These are phyloP conservation scores for Pygmarrhopalites habei DNA, from an alignment of 1,140 invertebrate genomes.

Conservation along the genomic window DNA sequence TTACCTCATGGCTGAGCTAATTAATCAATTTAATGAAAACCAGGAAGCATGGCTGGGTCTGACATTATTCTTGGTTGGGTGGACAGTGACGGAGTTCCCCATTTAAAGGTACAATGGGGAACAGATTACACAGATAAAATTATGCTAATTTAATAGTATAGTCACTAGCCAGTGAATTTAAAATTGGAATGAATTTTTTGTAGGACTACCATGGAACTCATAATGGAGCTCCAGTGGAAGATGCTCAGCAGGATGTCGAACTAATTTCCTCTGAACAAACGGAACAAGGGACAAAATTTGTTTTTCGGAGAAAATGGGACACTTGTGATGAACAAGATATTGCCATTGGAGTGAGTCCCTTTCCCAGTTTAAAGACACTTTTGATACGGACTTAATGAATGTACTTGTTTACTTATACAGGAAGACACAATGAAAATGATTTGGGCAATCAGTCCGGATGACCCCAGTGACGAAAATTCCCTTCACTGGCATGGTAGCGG, in stretches of 20 bases:
- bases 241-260: conserved; percentile 67
- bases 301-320: conserved; percentile 64
- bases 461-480: conserved; percentile 47
- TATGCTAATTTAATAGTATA: no score
- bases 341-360: conserved; percentile 5
- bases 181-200: not conserved
- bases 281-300: conserved; percentile 64
- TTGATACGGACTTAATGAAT: no score
- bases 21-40: not conserved
- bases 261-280: conserved; percentile 64
- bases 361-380: no score
- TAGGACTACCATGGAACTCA: conserved; percentile 70
- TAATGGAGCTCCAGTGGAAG: conserved; percentile 58
- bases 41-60: conserved; percentile 6
- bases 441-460: conserved; percentile 62
- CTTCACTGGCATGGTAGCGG: conserved; percentile 37
- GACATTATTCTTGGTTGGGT: conserved; percentile 10
- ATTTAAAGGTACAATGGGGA: conserved; percentile 19
- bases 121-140: no score
- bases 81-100: conserved; percentile 5
- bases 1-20: no score
- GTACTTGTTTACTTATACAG: no score
- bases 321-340: conserved; percentile 65
- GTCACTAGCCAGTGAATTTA: no score
- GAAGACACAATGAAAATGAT: conserved; percentile 64